A percentile compares a stretch with the other conserved stretches of the same genome.
phyloP scores from a whole-genome alignment of 2,113 vertebrate species.

The Campylomormyrus tamandua region DNA sequence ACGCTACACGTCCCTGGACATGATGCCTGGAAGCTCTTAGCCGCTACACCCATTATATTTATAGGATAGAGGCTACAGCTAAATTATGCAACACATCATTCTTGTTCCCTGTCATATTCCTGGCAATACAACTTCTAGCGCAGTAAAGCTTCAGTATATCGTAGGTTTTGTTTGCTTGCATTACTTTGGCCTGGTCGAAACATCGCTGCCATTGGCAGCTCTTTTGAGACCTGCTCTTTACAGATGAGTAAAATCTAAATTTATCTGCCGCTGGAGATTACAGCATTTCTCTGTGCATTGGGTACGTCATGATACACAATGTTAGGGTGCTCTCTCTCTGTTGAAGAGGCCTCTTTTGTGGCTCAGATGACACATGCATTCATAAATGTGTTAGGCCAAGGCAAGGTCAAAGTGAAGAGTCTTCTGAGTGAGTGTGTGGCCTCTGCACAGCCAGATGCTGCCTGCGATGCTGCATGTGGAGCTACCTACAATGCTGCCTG shows the following conservation, averaged over 20 bases:
- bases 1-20: conserved; percentile 6
- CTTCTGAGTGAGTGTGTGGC: not conserved
- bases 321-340: not conserved
- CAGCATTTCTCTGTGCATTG: not conserved
- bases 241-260: not conserved
- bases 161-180: not conserved
- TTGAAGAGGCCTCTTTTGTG: not conserved
- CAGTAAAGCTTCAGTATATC: not conserved
- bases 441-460: not conserved
- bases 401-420: not conserved
- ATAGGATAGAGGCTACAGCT: conserved; percentile 12
- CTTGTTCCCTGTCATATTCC: not conserved
- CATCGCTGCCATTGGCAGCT: not conserved
- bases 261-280: not conserved
- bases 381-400: not conserved
- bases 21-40: conserved; percentile 10
- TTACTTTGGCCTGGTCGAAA: not conserved
- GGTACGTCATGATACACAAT: not conserved
- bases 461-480: not conserved
- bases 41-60: conserved; percentile 16
- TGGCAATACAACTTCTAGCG: not conserved
- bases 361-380: not conserved
- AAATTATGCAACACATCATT: conserved; percentile 9
- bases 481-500: not conserved
- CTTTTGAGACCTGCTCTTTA: not conserved